A percentile compares a stretch with the other conserved stretches of the same genome.
Conservation (phyloP, 2,888 invertebrate species). For the Pseudococcus longispinus region DNA sequence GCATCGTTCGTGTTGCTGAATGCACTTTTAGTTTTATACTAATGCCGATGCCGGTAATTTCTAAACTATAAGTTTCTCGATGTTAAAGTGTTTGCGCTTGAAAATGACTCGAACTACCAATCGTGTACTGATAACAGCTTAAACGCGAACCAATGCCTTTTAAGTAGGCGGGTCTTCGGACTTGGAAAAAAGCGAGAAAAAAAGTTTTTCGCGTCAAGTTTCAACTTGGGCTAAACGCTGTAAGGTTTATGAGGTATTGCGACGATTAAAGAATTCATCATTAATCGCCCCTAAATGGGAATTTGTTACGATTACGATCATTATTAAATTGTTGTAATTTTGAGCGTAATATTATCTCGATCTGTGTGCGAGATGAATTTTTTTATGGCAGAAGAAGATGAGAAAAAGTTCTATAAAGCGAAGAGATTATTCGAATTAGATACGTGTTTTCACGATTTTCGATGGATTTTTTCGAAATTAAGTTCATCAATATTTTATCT, state of each 20-base stretch:
- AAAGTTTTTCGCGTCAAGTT: conserved; percentile 18
- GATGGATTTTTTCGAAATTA: neutral
- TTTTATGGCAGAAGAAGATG: neutral
- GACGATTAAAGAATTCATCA: conserved; percentile 10
- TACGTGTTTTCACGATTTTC: neutral
- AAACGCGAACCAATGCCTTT: conserved; percentile 53
- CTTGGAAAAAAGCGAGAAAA: conserved; percentile 42
- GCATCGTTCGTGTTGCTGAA: conserved; percentile 49
- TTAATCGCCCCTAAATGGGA: neutral
- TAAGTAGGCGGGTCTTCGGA: conserved; percentile 50
- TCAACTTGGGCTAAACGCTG: conserved; percentile 25
- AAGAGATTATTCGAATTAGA: neutral
- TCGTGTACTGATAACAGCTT: conserved; percentile 42
- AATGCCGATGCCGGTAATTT: conserved; percentile 17
- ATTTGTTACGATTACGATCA: neutral
- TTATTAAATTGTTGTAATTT: neutral
- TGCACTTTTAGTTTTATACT: conserved; percentile 47
- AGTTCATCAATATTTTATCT: neutral
- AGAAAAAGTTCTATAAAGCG: neutral
- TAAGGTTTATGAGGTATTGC: conserved; percentile 23
- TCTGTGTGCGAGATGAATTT: neutral
- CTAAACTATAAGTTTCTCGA: conserved; percentile 2
- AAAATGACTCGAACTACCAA: conserved; percentile 52
- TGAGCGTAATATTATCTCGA: neutral
- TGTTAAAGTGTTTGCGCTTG: conserved; percentile 44